Base-by-base conservation (phyloP, 2,113 vertebrate species). In the Malurus melanocephalus region DNA sequence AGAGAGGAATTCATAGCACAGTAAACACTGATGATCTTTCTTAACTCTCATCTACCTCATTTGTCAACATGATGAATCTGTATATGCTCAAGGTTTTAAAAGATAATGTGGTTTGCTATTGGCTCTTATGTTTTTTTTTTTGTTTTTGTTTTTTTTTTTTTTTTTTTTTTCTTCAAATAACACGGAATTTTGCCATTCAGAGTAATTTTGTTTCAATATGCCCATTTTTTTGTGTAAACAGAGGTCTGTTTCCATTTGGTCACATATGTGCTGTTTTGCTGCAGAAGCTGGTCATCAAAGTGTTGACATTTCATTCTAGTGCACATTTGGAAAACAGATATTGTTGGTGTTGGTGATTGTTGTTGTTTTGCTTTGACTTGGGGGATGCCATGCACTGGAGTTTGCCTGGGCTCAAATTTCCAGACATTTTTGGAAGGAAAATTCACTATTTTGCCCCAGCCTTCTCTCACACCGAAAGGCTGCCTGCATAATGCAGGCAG, bases 291-390 rank as follows among this genome's bases (percentile, higher is more conserved):
- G 90, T 93, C 40, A 88, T 93, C 92, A 87, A 62, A 87, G 24
- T 45, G 40, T 59, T 93, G 80, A 79, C 77, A 88, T 93, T 94
- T 90, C 66, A 76, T 76, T 93, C 81, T 56, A 48, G 86, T 76
- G 77, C 56, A 52, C 20, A 30, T 93, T 72, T 92, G 51, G 88
- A 93, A 85, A 91, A 68, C 30, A 53, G 55, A 79, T 80, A n/a
- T 14, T 72, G 35, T 18, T 77, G 77, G 0, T 46, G 21, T 19
- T 27, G 28, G 13, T 13, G 16, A 18, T 13, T 43, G n/a, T n/a
- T 46, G 40, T 52, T 35, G 9, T 19, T n/a, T 45, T 1, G 3
- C 52, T 91, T 72, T 78, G 61, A 75, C 53, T 88, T 75, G 21
- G 38, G 38, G 84, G 84, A 88, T 90, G 19, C 59, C 24, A 33